Conservation (phyloP, 2,888 invertebrate genomes). For the Nematopogon swammerdamellus region DNA sequence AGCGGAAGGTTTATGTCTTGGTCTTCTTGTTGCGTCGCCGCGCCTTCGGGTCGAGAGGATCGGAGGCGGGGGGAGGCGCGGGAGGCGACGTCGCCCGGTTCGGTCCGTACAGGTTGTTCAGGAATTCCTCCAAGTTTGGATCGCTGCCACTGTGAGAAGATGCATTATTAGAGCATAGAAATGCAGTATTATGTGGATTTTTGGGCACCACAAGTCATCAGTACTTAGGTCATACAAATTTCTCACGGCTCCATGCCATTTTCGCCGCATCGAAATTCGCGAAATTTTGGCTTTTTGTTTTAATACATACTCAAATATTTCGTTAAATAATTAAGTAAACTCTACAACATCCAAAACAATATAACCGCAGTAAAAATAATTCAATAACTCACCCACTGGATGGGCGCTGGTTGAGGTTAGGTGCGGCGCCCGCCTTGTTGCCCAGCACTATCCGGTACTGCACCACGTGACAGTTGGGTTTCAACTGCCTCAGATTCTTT, state of each 20-base stretch:
- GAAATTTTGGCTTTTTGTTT: too few species aligned
- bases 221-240: too few species aligned
- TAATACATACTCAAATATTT: too few species aligned
- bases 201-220: too few species aligned
- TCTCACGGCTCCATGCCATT: too few species aligned
- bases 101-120: constrained; percentile 69
- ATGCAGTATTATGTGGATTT: too few species aligned
- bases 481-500: constrained; percentile 64
- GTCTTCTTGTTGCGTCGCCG: constrained; percentile 41
- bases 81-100: constrained; percentile 20
- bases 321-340: background rate
- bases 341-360: too few species aligned
- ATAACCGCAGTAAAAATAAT: too few species aligned
- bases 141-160: constrained; percentile 52
- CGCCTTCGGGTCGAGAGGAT: constrained; percentile 20
- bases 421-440: constrained; percentile 49
- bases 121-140: constrained; percentile 76
- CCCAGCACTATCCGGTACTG: constrained; percentile 84
- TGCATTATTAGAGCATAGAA: too few species aligned
- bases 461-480: constrained; percentile 88
- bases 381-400: constrained; percentile 30
- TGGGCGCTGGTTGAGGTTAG: constrained; percentile 28
- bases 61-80: constrained; percentile 8
- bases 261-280: too few species aligned
- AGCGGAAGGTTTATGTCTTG: constrained; percentile 28